These are phyloP conservation scores for Platycnemis pennipes DNA, from an alignment of 2,888 invertebrate genomes.

Conservation along the genomic window DNA sequence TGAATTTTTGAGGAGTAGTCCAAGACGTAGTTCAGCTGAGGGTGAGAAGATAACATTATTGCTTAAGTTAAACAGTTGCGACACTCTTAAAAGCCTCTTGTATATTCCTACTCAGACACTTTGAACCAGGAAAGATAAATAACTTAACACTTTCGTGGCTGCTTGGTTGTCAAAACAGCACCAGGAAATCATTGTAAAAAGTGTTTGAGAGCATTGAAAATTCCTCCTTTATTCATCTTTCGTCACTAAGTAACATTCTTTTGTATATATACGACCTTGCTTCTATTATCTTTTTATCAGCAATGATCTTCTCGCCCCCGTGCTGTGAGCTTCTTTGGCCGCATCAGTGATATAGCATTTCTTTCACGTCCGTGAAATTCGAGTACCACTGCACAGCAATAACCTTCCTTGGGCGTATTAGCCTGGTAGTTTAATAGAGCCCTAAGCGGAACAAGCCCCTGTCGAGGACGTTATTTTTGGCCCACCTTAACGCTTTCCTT, in stretches of 20 bases:
- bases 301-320: not conserved
- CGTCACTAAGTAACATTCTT: not conserved
- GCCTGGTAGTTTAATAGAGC: conserved; percentile 11
- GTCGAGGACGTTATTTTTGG: conserved; percentile 35
- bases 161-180: too few relatives aligned
- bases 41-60: too few relatives aligned
- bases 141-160: too few relatives aligned
- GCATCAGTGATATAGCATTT: not conserved
- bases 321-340: not conserved
- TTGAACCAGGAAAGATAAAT: too few relatives aligned
- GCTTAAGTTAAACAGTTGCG: too few relatives aligned
- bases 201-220: not conserved
- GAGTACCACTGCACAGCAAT: not conserved
- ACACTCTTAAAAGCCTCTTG: too few relatives aligned
- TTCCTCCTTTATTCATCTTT: not conserved
- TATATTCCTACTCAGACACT: too few relatives aligned
- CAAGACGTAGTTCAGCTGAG: too few relatives aligned
- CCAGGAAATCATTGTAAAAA: too few relatives aligned
- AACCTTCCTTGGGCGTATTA: not conserved
- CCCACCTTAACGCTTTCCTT: conserved; percentile 11
- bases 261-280: not conserved
- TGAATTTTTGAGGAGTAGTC: too few relatives aligned
- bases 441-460: conserved; percentile 1
- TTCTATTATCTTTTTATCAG: not conserved
- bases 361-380: not conserved